Conservation (phyloP, 2,888 invertebrate genomes). For the Pteria penguin region DNA sequence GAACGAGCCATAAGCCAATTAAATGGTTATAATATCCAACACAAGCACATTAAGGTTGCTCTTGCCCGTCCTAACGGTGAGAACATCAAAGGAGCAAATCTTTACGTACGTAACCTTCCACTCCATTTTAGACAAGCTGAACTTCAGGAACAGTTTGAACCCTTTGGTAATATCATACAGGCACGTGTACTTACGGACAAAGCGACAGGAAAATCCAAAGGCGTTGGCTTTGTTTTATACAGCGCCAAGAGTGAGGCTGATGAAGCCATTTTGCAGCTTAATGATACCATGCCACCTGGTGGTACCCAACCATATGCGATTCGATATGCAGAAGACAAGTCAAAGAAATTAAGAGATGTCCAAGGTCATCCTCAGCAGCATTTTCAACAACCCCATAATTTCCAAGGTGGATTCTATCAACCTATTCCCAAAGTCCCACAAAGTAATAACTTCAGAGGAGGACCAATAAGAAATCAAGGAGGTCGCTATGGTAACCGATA, state of each 20-base stretch:
- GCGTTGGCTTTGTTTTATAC: conserved; percentile 91
- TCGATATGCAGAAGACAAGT: conserved; percentile 91
- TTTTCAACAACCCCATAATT: conserved; percentile 18
- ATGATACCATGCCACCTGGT: conserved; percentile 90
- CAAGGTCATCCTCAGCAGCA: conserved; percentile 11
- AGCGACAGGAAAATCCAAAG: conserved; percentile 91
- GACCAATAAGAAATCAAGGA: conserved; percentile 53
- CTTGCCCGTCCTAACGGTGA: conserved; percentile 95
- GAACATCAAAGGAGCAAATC: conserved; percentile 94
- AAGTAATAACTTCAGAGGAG: conserved; percentile 16
- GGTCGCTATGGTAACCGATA: conserved; percentile 44
- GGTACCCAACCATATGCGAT: conserved; percentile 91
- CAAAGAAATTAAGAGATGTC: conserved; percentile 65
- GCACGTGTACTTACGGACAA: conserved; percentile 94
- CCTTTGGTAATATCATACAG: conserved; percentile 94
- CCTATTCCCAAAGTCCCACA: conserved; percentile 19
- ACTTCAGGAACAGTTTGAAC: conserved; percentile 90
- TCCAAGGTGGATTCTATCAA: too few species aligned
- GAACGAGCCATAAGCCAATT: conserved; percentile 90
- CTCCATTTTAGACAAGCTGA: conserved; percentile 84
- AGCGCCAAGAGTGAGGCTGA: conserved; percentile 94
- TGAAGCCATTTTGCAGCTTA: conserved; percentile 91
- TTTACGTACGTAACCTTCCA: conserved; percentile 95
- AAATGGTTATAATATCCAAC: conserved; percentile 92
- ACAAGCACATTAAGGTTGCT: conserved; percentile 95